phyloP scores from a whole-genome alignment of 1,140 invertebrate genomes.

The Littorina saxatilis region DNA sequence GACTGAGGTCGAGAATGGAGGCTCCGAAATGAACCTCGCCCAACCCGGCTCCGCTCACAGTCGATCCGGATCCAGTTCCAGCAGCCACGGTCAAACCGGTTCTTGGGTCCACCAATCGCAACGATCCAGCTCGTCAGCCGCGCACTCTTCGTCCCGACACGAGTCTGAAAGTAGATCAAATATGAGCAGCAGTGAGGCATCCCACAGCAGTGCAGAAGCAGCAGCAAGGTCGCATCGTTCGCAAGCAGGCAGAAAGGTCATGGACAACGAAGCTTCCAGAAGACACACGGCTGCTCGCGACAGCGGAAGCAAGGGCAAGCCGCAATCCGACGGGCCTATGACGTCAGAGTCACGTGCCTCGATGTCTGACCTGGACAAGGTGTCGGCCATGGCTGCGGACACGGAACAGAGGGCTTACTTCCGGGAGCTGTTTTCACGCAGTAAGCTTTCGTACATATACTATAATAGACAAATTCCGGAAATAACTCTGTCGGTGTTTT shows the following conservation, averaged over 20 bases:
- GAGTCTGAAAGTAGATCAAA: neutral
- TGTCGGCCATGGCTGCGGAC: constrained; percentile 9
- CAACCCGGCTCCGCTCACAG: neutral
- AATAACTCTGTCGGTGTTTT: no score
- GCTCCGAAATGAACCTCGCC: neutral
- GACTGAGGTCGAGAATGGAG: no score
- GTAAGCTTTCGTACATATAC: neutral
- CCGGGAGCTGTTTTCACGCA: constrained; percentile 15
- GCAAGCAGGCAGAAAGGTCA: neutral
- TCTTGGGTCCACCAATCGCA: neutral
- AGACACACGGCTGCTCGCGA: neutral
- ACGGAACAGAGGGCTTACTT: constrained; percentile 11
- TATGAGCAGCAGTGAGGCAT: neutral
- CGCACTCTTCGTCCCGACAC: no score
- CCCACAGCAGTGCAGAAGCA: neutral
- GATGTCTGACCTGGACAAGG: constrained; percentile 20
- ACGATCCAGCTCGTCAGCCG: neutral
- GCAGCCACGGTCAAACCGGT: neutral
- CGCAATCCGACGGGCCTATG: neutral
- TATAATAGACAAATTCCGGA: no score
- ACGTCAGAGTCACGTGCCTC: neutral
- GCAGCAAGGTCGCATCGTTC: constrained; percentile 3
- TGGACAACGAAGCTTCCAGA: neutral
- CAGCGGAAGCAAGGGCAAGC: constrained; percentile 44
- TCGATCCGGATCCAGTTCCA: neutral